Conservation (phyloP, 2,888 invertebrate genomes). For the Celastrina argiolus region DNA sequence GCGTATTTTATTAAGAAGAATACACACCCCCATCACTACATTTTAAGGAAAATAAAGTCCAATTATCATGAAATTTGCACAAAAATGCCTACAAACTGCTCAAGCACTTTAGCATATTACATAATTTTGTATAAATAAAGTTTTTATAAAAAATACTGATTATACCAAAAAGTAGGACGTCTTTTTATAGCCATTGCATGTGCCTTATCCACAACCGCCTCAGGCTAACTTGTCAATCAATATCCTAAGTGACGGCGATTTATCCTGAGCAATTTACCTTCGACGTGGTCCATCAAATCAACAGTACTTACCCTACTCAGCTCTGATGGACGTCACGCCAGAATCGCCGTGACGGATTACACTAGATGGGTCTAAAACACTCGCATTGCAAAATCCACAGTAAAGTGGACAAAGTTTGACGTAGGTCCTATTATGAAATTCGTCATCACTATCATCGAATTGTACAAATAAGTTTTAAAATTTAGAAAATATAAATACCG, state of each 20-base stretch:
- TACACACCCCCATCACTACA: too few species aligned
- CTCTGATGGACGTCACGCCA: not conserved
- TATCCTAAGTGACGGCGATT: not conserved
- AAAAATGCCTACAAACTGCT: too few species aligned
- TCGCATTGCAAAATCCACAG: not conserved
- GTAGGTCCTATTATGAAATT: not conserved
- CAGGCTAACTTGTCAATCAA: not conserved
- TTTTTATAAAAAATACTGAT: not conserved
- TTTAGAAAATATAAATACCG: too few species aligned
- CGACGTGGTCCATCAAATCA: constrained; percentile 13
- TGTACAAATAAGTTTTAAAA: too few species aligned
- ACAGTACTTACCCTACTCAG: constrained; percentile 9
- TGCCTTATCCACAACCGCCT: not conserved
- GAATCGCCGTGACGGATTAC: not conserved
- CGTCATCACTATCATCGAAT: not conserved
- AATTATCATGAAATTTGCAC: too few species aligned
- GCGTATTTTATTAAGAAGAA: not conserved
- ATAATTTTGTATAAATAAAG: too few species aligned
- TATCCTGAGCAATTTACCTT: not conserved
- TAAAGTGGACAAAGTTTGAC: not conserved
- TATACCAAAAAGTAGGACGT: not conserved
- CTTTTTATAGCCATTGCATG: too few species aligned
- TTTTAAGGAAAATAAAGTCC: too few species aligned
- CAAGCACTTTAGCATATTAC: too few species aligned
- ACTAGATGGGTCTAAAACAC: constrained; percentile 1